Conservation (phyloP, 2,888 invertebrate species). For the Ceratothoa steindachneri region DNA sequence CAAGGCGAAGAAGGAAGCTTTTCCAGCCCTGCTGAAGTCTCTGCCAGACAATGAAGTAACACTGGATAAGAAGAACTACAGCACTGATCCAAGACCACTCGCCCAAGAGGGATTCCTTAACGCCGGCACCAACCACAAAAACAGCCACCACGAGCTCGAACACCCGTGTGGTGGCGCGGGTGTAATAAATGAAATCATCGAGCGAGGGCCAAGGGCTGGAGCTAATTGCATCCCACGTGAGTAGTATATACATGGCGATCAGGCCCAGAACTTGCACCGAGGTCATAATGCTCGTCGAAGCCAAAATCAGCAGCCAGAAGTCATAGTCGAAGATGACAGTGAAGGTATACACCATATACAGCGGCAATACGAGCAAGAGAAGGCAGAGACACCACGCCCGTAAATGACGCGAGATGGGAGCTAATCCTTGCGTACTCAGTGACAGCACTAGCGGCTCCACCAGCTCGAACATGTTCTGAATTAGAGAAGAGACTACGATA, state of each 20-base stretch:
- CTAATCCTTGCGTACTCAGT: slow-evolving; percentile 55
- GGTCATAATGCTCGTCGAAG: slow-evolving; percentile 57
- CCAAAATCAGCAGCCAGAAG: slow-evolving; percentile 58
- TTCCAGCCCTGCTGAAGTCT: slow-evolving; percentile 56
- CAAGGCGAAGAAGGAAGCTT: slow-evolving; percentile 55
- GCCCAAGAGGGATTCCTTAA: slow-evolving; percentile 54
- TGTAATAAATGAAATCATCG: slow-evolving; percentile 58
- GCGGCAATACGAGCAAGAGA: slow-evolving; percentile 54
- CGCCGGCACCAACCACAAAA: slow-evolving; percentile 57
- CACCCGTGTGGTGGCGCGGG: slow-evolving; percentile 55
- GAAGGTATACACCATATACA: slow-evolving; percentile 55
- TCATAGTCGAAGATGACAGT: slow-evolving; percentile 55
- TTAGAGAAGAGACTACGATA: slow-evolving; percentile 58
- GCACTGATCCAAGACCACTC: slow-evolving; percentile 57
- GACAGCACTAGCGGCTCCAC: slow-evolving; percentile 57
- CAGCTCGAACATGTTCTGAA: slow-evolving; percentile 59
- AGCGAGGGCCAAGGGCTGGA: slow-evolving; percentile 56
- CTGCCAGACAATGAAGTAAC: slow-evolving; percentile 59
- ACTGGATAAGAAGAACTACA: slow-evolving; percentile 57
- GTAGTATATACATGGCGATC: slow-evolving; percentile 56
- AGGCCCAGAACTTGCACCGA: slow-evolving; percentile 57
- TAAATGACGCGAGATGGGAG: slow-evolving; percentile 52
- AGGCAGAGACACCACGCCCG: slow-evolving; percentile 54
- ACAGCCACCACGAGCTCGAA: slow-evolving; percentile 58
- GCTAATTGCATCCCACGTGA: slow-evolving; percentile 55